A percentile compares a stretch with the other conserved stretches of the same genome.
Evolutionary conservation across 2,113 vertebrate genomes (phyloP).

Genomic region (Microtus ochrogaster): DNA sequence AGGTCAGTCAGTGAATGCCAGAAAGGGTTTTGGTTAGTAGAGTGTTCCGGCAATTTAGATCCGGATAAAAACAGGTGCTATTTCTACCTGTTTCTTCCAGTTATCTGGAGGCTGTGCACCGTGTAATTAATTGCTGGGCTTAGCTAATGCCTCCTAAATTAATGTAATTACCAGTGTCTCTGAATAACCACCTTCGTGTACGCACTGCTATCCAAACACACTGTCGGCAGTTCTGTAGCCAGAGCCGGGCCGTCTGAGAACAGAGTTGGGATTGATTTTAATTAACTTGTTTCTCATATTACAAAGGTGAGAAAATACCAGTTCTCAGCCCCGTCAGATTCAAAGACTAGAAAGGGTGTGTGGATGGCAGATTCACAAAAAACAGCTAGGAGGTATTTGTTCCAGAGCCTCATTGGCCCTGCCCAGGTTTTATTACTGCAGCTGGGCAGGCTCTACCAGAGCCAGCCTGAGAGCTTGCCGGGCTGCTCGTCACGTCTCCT

Average conservation of each 20-base stretch:
- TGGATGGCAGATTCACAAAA: conserved; percentile 48
- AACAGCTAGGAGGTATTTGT: conserved; percentile 57
- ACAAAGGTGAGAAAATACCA: conserved; percentile 69
- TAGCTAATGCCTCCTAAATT: conserved; percentile 70
- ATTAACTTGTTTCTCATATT: conserved; percentile 82
- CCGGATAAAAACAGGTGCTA: not conserved
- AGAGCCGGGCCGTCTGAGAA: conserved; percentile 17
- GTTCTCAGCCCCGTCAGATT: conserved; percentile 52
- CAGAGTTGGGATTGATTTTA: conserved; percentile 72
- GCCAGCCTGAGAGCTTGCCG: not conserved
- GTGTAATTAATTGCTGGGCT: conserved; percentile 57
- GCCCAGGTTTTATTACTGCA: not conserved
- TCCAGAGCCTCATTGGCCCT: not conserved
- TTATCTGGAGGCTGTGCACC: not conserved
- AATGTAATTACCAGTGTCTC: conserved; percentile 71
- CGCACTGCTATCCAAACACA: conserved; percentile 50
- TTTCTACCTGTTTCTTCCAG: not conserved
- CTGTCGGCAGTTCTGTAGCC: conserved; percentile 51
- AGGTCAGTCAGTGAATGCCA: not conserved
- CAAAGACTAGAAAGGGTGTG: conserved; percentile 3
- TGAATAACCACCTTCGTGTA: not conserved
- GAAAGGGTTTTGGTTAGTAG: not conserved
- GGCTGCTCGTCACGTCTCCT: conserved; percentile 2
- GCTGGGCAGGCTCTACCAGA: not conserved
- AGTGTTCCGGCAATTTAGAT: conserved; percentile 2